A percentile compares a stretch with the other conserved stretches of the same genome.
Conservation (phyloP, 2,888 invertebrate species). For the Rhaphigaster nebulosa region DNA sequence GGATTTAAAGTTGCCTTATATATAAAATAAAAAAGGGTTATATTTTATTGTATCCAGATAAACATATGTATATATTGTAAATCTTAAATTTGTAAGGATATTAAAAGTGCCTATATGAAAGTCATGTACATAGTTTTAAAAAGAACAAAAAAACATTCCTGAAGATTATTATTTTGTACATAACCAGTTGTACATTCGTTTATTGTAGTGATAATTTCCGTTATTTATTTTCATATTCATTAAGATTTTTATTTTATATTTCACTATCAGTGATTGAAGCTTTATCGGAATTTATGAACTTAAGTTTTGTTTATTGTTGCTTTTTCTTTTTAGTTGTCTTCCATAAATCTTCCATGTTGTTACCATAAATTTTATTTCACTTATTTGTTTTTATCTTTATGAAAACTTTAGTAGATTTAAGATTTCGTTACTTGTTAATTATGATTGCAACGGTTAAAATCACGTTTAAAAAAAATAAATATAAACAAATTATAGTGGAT, state of each 20-base stretch:
- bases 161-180: conserved; percentile 54
- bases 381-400: conserved; percentile 26
- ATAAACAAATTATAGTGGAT: neutral
- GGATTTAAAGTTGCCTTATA: conserved; percentile 50
- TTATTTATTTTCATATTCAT: conserved; percentile 48
- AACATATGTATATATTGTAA: conserved; percentile 56
- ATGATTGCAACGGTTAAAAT: conserved; percentile 9
- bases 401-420: conserved; percentile 33
- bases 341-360: conserved; percentile 53
- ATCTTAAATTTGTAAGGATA: conserved; percentile 51
- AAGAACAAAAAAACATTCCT: conserved; percentile 48
- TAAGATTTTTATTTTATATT: conserved; percentile 30
- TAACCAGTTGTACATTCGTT: conserved; percentile 38
- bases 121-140: conserved; percentile 50
- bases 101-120: conserved; percentile 55
- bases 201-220: conserved; percentile 24
- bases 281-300: conserved; percentile 14
- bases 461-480: neutral
- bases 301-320: conserved; percentile 26
- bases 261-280: conserved; percentile 17
- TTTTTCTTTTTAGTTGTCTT: conserved; percentile 51
- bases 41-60: conserved; percentile 54
- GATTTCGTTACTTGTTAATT: conserved; percentile 19
- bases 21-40: conserved; percentile 40
- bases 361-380: conserved; percentile 54